Conservation (phyloP, 1,140 invertebrate species). For the Aphelinus certus region DNA sequence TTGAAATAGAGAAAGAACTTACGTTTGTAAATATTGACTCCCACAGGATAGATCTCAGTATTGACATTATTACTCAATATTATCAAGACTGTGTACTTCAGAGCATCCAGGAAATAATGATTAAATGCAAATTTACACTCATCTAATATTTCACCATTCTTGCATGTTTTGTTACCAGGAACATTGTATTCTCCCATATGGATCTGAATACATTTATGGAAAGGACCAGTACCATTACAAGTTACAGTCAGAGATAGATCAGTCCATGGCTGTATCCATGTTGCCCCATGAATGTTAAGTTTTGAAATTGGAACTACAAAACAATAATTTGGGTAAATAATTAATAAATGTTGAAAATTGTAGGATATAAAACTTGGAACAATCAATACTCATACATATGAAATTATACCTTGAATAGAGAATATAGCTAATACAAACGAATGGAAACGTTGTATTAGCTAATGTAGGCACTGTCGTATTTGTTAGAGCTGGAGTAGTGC, state of each 20-base stretch:
- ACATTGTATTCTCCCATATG: slow-evolving; percentile 76
- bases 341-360: too few relatives aligned
- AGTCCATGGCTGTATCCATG: too few relatives aligned
- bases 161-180: slow-evolving; percentile 81
- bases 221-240: slow-evolving; percentile 79
- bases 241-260: too few relatives aligned
- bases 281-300: slow-evolving; percentile 74
- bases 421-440: too few relatives aligned
- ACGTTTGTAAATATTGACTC: slow-evolving; percentile 86
- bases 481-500: too few relatives aligned
- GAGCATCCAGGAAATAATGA: slow-evolving; percentile 74
- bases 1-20: slow-evolving; percentile 44
- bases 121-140: slow-evolving; percentile 72
- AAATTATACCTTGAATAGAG: too few relatives aligned
- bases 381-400: too few relatives aligned
- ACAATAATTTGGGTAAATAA: too few relatives aligned
- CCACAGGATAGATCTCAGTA: slow-evolving; percentile 73
- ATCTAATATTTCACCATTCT: slow-evolving; percentile 50
- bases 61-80: slow-evolving; percentile 80
- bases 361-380: too few relatives aligned
- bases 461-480: too few relatives aligned
- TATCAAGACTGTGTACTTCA: slow-evolving; percentile 76
- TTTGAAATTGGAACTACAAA: slow-evolving; percentile 71
- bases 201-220: slow-evolving; percentile 73
- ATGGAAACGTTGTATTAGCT: too few relatives aligned